Evolutionary conservation across 2,113 vertebrate genomes (phyloP), one percentile per base, ranked within the genome.

Genomic region (Osmerus mordax): DNA sequence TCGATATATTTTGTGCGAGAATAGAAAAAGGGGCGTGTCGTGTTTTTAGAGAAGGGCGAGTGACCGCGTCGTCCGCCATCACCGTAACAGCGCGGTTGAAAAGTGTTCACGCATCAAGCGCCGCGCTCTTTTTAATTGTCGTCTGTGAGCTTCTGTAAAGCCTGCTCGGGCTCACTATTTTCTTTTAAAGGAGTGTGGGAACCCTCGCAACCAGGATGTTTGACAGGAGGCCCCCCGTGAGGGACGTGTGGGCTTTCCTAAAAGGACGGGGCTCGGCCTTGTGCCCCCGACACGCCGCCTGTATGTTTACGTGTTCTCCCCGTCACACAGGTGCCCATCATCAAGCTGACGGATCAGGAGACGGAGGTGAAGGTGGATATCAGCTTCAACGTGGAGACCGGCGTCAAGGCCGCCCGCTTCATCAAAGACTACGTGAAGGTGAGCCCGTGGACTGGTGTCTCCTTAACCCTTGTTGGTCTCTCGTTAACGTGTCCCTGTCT

Each of bases 321-420:
- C 67, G 53, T 65, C 14, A 67, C 25, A 14, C 83, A 99, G 97
- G 97, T 99, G 82, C 97, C 97, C 68, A 99, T 99, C 87, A 98
- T 99, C 86, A 99, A 99, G 83, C 93, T 99, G 82, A 99, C 96
- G 4, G 97, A 99, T 90, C 95, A 95, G 91, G 95, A 97, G 89
- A 98, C 97, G 0, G 97, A 99, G 65, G 96, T 99, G 32, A 99
- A 98, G 91, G 97, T 99, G 62, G 97, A 99, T 90, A 99, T 99
- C 91, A 99, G 97, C 88, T 99, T 99, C 85, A 99, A 99, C 56
- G 94, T 99, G 75, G 96, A 98, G 92, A 98, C 95, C 36, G 97
- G 97, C 21, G 96, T 99, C 69, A 97, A 96, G 91, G 96, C 97
- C 63, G 97, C 97, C 16, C 93, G 91, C 80, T 95, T 99, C 87